A percentile compares a stretch with the other conserved stretches of the same genome.
These are phyloP conservation scores for Perdita meconis DNA, from an alignment of 2,888 invertebrate genomes.

Conservation along the genomic window DNA sequence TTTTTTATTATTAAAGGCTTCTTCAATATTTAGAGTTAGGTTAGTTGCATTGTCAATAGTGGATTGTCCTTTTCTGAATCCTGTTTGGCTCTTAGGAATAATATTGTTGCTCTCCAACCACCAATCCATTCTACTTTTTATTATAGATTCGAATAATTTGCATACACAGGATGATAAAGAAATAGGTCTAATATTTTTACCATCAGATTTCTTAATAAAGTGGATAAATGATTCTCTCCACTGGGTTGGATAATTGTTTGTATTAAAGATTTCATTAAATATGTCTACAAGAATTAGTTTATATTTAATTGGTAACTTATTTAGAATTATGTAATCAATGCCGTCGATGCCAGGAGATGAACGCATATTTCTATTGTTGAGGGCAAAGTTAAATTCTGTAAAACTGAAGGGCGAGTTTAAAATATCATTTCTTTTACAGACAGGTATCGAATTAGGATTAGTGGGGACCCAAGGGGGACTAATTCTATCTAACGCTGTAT, in stretches of 20 bases:
- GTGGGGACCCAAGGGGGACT: background rate
- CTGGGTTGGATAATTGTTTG: background rate
- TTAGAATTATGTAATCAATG: background rate
- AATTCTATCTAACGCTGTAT: slow-evolving; percentile 1
- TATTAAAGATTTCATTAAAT: slow-evolving; percentile 5
- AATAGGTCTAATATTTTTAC: slow-evolving; percentile 48
- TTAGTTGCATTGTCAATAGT: slow-evolving; percentile 52
- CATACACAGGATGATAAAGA: slow-evolving; percentile 55
- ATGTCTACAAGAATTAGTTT: slow-evolving; percentile 13
- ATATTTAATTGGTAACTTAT: slow-evolving; percentile 1
- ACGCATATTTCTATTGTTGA: background rate
- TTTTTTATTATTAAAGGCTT: slow-evolving; percentile 28
- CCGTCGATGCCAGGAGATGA: slow-evolving; percentile 26
- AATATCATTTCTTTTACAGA: background rate
- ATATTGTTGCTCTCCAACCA: slow-evolving; percentile 52
- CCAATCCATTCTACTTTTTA: slow-evolving; percentile 52
- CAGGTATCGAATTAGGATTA: background rate
- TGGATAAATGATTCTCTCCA: slow-evolving; percentile 17
- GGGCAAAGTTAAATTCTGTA: background rate
- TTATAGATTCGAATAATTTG: slow-evolving; percentile 59
- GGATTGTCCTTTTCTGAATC: slow-evolving; percentile 48
- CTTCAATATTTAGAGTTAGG: slow-evolving; percentile 28
- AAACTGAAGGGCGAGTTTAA: background rate
- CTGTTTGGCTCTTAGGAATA: slow-evolving; percentile 43
- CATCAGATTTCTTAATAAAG: slow-evolving; percentile 55